A percentile compares a stretch with the other conserved stretches of the same genome.
These are phyloP conservation scores for Strigamia transsilvanica DNA, from an alignment of 2,888 invertebrate species.

Conservation along the genomic window DNA sequence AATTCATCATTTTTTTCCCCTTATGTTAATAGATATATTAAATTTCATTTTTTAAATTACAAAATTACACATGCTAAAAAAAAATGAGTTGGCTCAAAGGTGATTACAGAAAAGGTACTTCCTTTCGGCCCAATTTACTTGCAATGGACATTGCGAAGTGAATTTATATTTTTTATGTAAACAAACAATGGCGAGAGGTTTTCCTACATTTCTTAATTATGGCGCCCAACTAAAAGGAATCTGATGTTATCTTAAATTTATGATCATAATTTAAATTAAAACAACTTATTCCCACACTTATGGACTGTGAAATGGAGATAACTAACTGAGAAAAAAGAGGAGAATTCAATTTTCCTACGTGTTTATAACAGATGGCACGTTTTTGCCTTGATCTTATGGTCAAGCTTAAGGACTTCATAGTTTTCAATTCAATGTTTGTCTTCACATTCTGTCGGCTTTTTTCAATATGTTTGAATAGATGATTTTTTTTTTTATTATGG, in stretches of 20 bases:
- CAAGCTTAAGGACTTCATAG: constrained; percentile 5
- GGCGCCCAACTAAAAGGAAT: not conserved
- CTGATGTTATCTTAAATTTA: not conserved
- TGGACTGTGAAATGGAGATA: not conserved
- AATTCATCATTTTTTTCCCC: not conserved
- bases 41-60: not conserved
- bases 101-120: too few species aligned
- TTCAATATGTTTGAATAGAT: constrained; percentile 12
- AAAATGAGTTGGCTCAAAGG: not conserved
- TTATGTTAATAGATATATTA: not conserved
- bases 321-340: not conserved
- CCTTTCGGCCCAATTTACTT: constrained; percentile 4
- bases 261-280: not conserved
- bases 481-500: not conserved
- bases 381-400: constrained; percentile 24
- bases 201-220: too few species aligned
- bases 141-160: not conserved
- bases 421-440: constrained; percentile 5
- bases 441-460: constrained; percentile 6
- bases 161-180: too few species aligned
- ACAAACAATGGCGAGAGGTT: too few species aligned
- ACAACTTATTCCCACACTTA: too few species aligned
- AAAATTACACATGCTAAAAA: not conserved
- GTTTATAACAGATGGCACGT: not conserved
- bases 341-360: not conserved